Conservation (phyloP, 2,888 invertebrate genomes). For the Sesamia inferens region DNA sequence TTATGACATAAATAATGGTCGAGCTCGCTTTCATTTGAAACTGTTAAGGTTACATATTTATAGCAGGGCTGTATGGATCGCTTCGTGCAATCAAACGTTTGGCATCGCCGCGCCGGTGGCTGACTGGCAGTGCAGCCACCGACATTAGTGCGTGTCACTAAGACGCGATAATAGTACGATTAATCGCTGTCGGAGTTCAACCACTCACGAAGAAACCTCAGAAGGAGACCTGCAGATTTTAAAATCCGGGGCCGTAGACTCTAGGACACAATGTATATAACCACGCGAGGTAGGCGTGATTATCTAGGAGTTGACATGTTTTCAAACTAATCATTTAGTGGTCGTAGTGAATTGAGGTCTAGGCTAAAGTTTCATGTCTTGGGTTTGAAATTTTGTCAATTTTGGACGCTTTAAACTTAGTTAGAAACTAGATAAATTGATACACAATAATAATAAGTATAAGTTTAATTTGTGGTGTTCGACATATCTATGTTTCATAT, state of each 20-base stretch:
- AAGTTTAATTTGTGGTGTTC: not conserved
- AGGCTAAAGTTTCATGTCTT: not conserved
- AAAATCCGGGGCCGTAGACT: too few species aligned
- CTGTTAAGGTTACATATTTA: constrained; percentile 52
- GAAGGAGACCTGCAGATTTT: constrained; percentile 14
- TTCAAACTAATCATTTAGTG: not conserved
- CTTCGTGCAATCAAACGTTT: constrained; percentile 57
- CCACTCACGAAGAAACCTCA: constrained; percentile 13
- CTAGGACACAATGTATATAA: not conserved
- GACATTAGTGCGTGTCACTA: constrained; percentile 66
- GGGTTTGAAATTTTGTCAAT: not conserved
- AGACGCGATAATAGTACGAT: constrained; percentile 73
- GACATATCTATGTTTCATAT: too few species aligned
- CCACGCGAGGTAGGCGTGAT: not conserved
- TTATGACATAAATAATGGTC: constrained; percentile 27
- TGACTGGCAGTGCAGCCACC: constrained; percentile 48
- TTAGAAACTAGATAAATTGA: not conserved
- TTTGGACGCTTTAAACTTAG: too few species aligned
- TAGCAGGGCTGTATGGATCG: constrained; percentile 47
- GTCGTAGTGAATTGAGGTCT: not conserved
- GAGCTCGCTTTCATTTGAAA: constrained; percentile 43
- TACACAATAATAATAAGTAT: not conserved
- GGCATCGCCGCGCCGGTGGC: constrained; percentile 55
- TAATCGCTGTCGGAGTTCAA: constrained; percentile 67
- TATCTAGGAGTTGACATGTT: not conserved